Conservation (phyloP, 2,888 invertebrate species). For the Clanis bilineata region DNA sequence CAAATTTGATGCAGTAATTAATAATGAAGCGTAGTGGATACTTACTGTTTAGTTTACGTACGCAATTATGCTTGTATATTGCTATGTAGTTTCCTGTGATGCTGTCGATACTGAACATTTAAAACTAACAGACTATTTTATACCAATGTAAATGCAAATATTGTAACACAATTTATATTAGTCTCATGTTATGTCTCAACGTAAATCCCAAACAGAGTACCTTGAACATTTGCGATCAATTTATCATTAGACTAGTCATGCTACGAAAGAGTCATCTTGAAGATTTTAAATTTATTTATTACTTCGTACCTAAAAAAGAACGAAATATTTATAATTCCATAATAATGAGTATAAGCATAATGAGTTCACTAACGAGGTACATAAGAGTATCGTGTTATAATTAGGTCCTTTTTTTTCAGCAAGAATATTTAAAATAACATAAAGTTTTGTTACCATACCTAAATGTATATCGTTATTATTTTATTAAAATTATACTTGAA, state of each 20-base stretch:
- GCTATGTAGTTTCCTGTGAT: constrained; percentile 66
- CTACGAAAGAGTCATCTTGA: constrained; percentile 66
- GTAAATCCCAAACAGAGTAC: constrained; percentile 17
- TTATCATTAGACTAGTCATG: constrained; percentile 78
- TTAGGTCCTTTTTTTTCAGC: constrained; percentile 24
- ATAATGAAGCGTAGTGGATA: constrained; percentile 60
- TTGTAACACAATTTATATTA: constrained; percentile 29
- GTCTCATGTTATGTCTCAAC: constrained; percentile 18
- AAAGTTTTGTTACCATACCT: constrained; percentile 72
- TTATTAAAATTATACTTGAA: constrained; percentile 43
- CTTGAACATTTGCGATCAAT: constrained; percentile 40
- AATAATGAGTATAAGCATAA: constrained; percentile 16
- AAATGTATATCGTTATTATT: constrained; percentile 58
- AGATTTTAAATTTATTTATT: constrained; percentile 73
- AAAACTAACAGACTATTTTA: constrained; percentile 42
- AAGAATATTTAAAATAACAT: constrained; percentile 26
- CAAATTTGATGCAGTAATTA: constrained; percentile 59
- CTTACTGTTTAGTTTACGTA: constrained; percentile 28
- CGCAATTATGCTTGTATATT: constrained; percentile 55
- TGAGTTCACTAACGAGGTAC: constrained; percentile 20
- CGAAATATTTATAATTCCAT: constrained; percentile 22
- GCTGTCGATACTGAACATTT: constrained; percentile 46
- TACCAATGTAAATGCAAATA: constrained; percentile 47
- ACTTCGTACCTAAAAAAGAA: constrained; percentile 42
- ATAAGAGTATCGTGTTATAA: constrained; percentile 18